Evolutionary conservation across 2,113 vertebrate species (phyloP), one percentile per base, ranked within the genome.

Genomic region (Archocentrus centrarchus): DNA sequence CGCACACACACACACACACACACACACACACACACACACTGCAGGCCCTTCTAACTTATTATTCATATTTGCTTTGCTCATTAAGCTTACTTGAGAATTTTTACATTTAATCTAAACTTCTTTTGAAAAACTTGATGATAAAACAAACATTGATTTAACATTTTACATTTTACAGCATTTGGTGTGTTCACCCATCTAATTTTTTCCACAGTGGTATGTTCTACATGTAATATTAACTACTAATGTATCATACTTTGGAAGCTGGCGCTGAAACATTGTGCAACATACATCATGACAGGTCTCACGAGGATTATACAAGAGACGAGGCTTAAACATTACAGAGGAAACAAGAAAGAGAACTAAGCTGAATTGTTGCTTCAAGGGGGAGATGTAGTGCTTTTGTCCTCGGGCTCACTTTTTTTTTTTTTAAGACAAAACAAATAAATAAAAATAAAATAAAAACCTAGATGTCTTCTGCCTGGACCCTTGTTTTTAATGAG

Each of bases 281-380:
- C 79, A 89, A 91, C 44, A 24, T 61, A 14, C 41, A 58, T 59
- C 78, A 78, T 27, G 63, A 86, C 1, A 60, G 11, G 6, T 20
- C 39, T 88, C 83, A 86, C 8, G 11, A 81, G 79, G 50, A 82
- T 11, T 18, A 62, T 75, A 27, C 41, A 68, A 50, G 18, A 59
- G 37, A 80, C 53, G 6, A 8, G 35, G 3, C 39, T 15, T 22
- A 17, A 15, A 32, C 50, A 20, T 13, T 37, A 63, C 15, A 61
- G 30, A 82, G 86, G 82, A 82, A 86, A 73, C 79, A 47, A 83
- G 64, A 91, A 89, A 73, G 7, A 75, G 89, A 88, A 91, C 79
- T 86, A 20, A 32, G 13, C 5, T 53, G 44, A 77, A 79, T 1
- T 59, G 11, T 1, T 37, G 41, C 80, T 84, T 22, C 11, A 11